These are phyloP conservation scores for Dolichopus griseipennis DNA, from an alignment of 2,888 invertebrate genomes.

Conservation along the genomic window DNA sequence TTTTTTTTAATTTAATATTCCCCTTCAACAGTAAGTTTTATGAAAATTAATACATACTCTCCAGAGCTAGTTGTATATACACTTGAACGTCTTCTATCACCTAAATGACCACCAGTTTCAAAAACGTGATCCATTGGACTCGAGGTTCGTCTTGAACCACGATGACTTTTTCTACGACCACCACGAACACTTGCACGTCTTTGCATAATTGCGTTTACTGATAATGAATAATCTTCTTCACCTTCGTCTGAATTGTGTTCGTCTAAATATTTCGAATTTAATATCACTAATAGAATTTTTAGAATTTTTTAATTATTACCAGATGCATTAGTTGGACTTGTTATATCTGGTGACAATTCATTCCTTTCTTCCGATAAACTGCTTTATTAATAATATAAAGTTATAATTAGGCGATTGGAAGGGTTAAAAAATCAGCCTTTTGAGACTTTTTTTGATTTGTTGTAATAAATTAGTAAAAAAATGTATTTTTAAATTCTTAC, in stretches of 20 bases:
- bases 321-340: slow-evolving; percentile 28
- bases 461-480: too few species aligned
- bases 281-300: not conserved
- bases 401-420: slow-evolving; percentile 9
- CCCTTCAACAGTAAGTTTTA: not conserved
- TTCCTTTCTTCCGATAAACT: slow-evolving; percentile 27
- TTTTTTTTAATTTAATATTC: not conserved
- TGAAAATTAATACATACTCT: slow-evolving; percentile 53
- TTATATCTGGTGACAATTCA: slow-evolving; percentile 27
- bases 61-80: slow-evolving; percentile 79
- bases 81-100: slow-evolving; percentile 55
- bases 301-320: slow-evolving; percentile 25
- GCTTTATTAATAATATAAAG: slow-evolving; percentile 10
- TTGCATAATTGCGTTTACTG: slow-evolving; percentile 75
- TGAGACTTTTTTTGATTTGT: too few species aligned
- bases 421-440: too few species aligned
- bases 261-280: not conserved
- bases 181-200: slow-evolving; percentile 65
- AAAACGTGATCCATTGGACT: slow-evolving; percentile 45
- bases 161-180: slow-evolving; percentile 52
- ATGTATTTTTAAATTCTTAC: slow-evolving; percentile 19
- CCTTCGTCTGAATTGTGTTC: slow-evolving; percentile 47
- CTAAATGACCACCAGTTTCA: slow-evolving; percentile 29
- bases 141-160: slow-evolving; percentile 53
- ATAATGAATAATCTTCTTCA: slow-evolving; percentile 71